Evolutionary conservation across 2,113 vertebrate species (phyloP), one percentile per base, ranked within the genome.

Genomic region (Hylia prasina): DNA sequence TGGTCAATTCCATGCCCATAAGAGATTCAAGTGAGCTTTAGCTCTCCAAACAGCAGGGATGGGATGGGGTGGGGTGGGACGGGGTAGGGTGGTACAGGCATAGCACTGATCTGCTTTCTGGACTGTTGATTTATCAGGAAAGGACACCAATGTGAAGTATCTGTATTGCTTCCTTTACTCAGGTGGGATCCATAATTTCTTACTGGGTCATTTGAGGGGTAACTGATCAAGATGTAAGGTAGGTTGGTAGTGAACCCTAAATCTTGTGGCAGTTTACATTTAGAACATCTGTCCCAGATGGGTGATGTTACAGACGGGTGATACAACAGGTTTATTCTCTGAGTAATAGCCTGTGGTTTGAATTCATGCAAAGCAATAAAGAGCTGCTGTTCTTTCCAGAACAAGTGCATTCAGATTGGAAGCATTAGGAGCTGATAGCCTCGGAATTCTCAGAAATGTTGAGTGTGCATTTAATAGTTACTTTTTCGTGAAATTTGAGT

Each of bases 261-360:
- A 91, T 95, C 73, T 87, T 0, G 0, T 82, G 63, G 40, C 45
- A 87, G 30, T 65, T 96, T 79, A 61, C 28, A n/a, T 89, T 76
- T 60, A 20, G 69, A 94, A 79, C 70, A 72, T 91, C 71, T 95
- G 53, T 82, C 89, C 82, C 93, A 93, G 87, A 65, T 94, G 83
- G 89, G 45, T n/a, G n/a, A n/a, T 81, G 45, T 66, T 81, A 47
- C 69, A 87, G 87, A 93, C 79, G 89, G 77, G 70, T 79, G 78
- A 53, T 60, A 68, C 68, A 84, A 45, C 77, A 89, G 50, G 53
- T 87, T 95, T 93, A 60, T 81, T 93, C 40, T 69, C 68, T 65
- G 90, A 93, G 78, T 87, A 51, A 87, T 7, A 84, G 40, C n/a
- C 35, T 2, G 4, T 47, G 35, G 30, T 58, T 93, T 84, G 56